Conservation (phyloP, 2,113 vertebrate genomes). For the Aegithalos caudatus region DNA sequence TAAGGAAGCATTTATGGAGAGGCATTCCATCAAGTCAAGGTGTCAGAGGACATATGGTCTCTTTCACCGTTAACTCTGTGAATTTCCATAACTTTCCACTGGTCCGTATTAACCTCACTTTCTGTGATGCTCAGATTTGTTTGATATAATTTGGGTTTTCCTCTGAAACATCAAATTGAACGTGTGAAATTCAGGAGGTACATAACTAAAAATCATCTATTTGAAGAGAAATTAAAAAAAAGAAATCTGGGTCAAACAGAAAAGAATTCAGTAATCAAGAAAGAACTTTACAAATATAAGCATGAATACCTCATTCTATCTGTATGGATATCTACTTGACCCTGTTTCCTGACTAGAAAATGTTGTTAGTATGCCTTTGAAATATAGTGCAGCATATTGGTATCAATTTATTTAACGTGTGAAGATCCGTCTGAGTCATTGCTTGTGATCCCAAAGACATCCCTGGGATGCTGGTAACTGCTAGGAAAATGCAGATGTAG, state of each 20-base stretch:
- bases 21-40: slow-evolving; percentile 41
- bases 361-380: not conserved
- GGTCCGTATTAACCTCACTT: not conserved
- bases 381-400: not conserved
- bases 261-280: not conserved
- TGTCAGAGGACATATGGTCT: slow-evolving; percentile 37
- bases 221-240: not conserved
- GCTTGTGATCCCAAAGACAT: not conserved
- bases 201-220: not conserved
- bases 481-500: not conserved
- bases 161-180: not conserved
- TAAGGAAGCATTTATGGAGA: slow-evolving; percentile 52
- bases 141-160: not conserved
- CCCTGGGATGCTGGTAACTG: not conserved
- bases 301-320: not conserved
- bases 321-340: not conserved
- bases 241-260: not conserved
- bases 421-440: not conserved
- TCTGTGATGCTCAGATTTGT: not conserved
- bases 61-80: slow-evolving; percentile 25
- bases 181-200: not conserved
- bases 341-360: not conserved
- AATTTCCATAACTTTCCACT: slow-evolving; percentile 1
- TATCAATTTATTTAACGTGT: not conserved
- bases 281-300: not conserved